Evolutionary conservation across 2,113 vertebrate species (phyloP), one percentile per base, ranked within the genome.

Genomic region (Pollimyrus isidori): DNA sequence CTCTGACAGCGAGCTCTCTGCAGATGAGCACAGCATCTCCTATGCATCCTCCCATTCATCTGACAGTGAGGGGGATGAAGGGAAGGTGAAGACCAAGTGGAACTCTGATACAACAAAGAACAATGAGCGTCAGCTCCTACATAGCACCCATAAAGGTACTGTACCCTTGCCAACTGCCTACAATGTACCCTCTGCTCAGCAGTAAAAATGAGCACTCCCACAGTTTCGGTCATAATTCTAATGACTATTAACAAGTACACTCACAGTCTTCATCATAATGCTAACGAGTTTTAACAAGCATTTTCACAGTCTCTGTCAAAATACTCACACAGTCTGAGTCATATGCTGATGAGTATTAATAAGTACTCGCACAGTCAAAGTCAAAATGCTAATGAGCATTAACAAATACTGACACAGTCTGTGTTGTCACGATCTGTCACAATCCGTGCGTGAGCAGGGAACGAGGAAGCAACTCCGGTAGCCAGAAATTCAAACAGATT

Each of bases 71-170:
- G 97, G 97, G 0, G 96, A 97, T 0, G 92, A 92, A 1, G 91
- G 90, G 0, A 94, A 94, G 13, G 42, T 91, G 0, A 95, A 95
- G 76, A 94, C 94, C 6, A 95, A 94, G 11, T 97, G 97, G 97
- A 95, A 92, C 53, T 89, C 93, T 0, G 89, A 92, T 73, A 49
- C 93, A 65, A 92, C 94, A 19, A 95, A 94, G 91, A 95, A 94
- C 58, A 96, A 95, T 1, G 94, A 96, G 46, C 94, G 87, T 46
- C 94, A 94, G 9, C 96, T 96, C 0, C 39, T 95, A 86, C 96
- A 97, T 90, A 97, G 97, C 93, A 97, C 96, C 84, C 96, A 97
- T 42, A 97, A 95, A 96, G 97, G 97, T 97, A 94, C 39, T 7
- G 13, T 39, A 13, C 4, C 42, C 19, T 23, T 50, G 13, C 23